Evolutionary conservation across 1,140 invertebrate genomes (phyloP).

Genomic region (Brachionus plicatilis): DNA sequence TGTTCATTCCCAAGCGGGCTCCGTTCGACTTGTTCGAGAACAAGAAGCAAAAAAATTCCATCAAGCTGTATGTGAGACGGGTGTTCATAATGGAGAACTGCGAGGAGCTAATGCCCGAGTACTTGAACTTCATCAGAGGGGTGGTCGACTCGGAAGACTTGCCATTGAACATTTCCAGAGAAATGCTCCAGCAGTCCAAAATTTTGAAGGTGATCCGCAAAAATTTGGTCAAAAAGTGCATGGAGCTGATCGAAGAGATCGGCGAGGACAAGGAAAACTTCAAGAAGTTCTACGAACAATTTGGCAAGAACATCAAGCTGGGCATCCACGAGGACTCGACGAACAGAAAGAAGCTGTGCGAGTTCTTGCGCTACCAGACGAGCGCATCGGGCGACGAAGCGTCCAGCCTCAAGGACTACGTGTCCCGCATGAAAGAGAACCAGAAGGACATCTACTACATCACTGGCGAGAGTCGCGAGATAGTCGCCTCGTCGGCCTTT

Average conservation of each 20-base stretch:
- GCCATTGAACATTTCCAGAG: constrained; percentile 94
- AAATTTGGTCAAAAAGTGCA: constrained; percentile 96
- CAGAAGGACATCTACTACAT: constrained; percentile 98
- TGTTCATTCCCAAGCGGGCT: constrained; percentile 86
- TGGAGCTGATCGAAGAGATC: constrained; percentile 91
- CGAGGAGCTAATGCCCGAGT: constrained; percentile 95
- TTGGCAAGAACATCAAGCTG: constrained; percentile 92
- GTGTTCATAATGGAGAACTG: constrained; percentile 99
- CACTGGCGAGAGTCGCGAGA: constrained; percentile 88
- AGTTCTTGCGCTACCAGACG: constrained; percentile 84
- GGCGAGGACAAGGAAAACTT: constrained; percentile 92
- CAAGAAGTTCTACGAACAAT: constrained; percentile 98
- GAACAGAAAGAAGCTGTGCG: constrained; percentile 86
- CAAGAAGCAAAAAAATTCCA: constrained; percentile 96
- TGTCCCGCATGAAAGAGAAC: constrained; percentile 92
- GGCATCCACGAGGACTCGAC: constrained; percentile 94
- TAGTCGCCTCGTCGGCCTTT: constrained; percentile 90
- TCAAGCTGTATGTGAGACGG: constrained; percentile 89
- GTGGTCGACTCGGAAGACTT: constrained; percentile 97
- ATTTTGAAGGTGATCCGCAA: constrained; percentile 96
- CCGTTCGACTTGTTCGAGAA: constrained; percentile 98
- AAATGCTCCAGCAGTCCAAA: constrained; percentile 98
- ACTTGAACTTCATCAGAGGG: constrained; percentile 91
- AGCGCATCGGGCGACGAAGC: constrained; percentile 87
- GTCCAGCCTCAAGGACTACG: constrained; percentile 88